Percentiles rank a stretch among this genome's conserved stretches.
phyloP scores from a whole-genome alignment of 2,113 vertebrate species.

The Lynx canadensis region DNA sequence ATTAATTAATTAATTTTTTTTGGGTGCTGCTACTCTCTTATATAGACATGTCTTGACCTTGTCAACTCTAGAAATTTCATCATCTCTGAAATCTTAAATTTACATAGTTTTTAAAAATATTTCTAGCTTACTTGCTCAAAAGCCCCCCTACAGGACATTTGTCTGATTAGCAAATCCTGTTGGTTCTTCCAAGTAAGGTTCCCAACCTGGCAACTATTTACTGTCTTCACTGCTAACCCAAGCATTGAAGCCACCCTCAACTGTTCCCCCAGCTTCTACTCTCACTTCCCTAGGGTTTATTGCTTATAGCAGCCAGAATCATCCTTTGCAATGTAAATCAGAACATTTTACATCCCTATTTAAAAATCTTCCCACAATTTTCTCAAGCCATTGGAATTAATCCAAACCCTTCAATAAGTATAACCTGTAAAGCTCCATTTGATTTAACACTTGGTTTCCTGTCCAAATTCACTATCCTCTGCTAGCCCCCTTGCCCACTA shows the following conservation, averaged over 20 bases:
- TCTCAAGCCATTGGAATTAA: neutral
- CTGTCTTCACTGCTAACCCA: neutral
- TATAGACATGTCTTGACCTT: neutral
- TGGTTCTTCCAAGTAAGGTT: neutral
- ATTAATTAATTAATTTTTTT: neutral
- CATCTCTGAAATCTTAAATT: neutral
- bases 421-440: neutral
- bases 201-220: neutral
- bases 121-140: neutral
- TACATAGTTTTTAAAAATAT: neutral
- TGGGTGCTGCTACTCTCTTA: neutral
- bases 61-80: neutral
- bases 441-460: neutral
- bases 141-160: neutral
- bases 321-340: neutral
- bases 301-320: neutral
- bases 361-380: constrained; percentile 18
- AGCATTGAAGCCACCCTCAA: neutral
- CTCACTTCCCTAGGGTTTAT: neutral
- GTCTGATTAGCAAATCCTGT: neutral
- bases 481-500: neutral
- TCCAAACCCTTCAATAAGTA: neutral
- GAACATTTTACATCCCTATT: neutral
- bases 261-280: neutral
- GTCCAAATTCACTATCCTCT: neutral